phyloP scores from a whole-genome alignment of 2,797 vertebrate species.

The Lagorchestes hirsutus region DNA sequence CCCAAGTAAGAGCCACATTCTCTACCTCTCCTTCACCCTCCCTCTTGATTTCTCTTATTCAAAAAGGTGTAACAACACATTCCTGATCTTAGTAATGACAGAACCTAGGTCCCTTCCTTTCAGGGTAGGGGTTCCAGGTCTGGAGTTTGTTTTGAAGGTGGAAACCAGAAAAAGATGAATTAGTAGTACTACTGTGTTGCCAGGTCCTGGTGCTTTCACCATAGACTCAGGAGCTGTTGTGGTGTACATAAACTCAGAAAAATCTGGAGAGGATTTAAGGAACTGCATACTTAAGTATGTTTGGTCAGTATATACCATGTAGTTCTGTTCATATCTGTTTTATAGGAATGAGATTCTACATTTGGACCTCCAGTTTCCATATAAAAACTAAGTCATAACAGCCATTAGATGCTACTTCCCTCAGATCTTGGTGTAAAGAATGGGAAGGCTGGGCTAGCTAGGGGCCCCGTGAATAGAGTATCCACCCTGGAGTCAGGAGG shows the following conservation, averaged over 20 bases:
- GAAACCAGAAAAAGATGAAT: not conserved
- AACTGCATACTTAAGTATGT: not conserved
- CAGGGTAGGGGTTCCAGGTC: not conserved
- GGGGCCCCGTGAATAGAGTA: too few species aligned
- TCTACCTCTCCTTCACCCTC: not conserved
- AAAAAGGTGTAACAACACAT: not conserved
- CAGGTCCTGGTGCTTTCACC: not conserved
- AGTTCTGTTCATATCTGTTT: not conserved
- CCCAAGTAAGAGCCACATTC: not conserved
- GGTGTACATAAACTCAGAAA: not conserved
- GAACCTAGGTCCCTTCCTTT: not conserved
- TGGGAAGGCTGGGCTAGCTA: not conserved
- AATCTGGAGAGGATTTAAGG: not conserved
- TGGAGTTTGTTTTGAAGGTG: not conserved
- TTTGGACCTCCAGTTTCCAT: not conserved
- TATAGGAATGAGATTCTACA: not conserved
- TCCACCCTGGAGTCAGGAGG: too few species aligned
- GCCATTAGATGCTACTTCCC: not conserved
- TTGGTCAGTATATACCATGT: not conserved
- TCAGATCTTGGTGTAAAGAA: not conserved
- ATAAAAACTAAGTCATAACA: not conserved
- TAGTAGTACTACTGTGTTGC: not conserved
- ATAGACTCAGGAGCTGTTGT: not conserved
- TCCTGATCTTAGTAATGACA: not conserved
- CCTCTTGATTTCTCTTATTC: not conserved